Evolutionary conservation across 2,888 invertebrate species (phyloP), one percentile per base, ranked within the genome.

Genomic region (Amphipyra berbera): DNA sequence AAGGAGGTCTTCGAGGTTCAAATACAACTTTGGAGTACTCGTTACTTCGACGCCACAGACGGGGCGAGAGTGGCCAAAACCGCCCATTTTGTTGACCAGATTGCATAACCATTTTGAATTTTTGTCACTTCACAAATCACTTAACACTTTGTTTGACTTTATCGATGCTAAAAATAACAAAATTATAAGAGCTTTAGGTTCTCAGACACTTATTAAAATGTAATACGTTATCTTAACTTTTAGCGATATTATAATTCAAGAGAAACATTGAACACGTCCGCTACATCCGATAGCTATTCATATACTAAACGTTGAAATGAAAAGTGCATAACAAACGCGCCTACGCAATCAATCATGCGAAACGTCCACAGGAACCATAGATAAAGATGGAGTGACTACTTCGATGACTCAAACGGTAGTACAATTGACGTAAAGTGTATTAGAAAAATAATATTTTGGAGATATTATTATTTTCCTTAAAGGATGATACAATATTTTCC

Each of bases 1-100:
- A 81, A 1, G 93, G 92, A 2, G 93, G 94, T 82, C 89, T 88
- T 76, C 94, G 79, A 1, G 93, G 93, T 54, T 93, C 94, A 82
- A 94, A 95, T n/a, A 93, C 94, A 30, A 94, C 90, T 82, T 94
- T 95, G 41, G 94, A 91, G 75, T 93, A 95, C 57, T 95, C 95
- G 76, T 88, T 93, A 82, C 95, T 95, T 57, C 93, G 87, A 40
- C 95, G 89, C 94, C 94, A 95, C 14, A 95, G 81, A 9, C 93
- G 89, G 21, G 95, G 95, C 40, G 94, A 95, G 14, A 95, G 82
- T 33, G 95, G 94, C 95, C 95, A 95, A 69, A 95, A 93, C 27
- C 92, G 89, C 81, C 92, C 91, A 64, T 85, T 87, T 73, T 88
- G 89, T 68, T 92, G 90, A 49, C 90, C 84, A 68, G 93, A 87